Percentiles rank a stretch among this genome's conserved stretches.
Conservation (phyloP, 2,888 invertebrate genomes). For the Rotaria magnacalcarata region DNA sequence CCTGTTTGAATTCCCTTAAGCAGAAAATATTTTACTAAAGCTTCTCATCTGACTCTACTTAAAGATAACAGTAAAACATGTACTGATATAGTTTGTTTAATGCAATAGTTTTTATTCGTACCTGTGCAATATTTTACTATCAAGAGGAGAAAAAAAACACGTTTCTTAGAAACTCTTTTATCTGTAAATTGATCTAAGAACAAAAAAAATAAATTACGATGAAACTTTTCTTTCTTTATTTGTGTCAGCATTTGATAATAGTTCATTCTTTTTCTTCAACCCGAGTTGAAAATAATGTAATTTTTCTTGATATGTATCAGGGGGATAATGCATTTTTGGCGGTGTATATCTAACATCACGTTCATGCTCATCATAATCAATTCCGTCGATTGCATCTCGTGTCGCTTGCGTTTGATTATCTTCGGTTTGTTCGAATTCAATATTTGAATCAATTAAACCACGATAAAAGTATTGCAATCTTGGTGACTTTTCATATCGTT, state of each 20-base stretch:
- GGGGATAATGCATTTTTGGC: background rate
- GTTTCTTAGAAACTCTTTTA: background rate
- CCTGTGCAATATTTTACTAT: no score
- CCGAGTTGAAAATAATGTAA: slow-evolving; percentile 33
- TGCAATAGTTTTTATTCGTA: no score
- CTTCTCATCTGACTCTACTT: no score
- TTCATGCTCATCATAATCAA: slow-evolving; percentile 13
- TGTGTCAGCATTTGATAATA: background rate
- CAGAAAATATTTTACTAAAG: no score
- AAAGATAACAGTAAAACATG: no score
- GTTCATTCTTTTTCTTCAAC: background rate
- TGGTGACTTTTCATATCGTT: background rate
- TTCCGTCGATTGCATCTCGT: background rate
- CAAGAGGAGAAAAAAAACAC: no score
- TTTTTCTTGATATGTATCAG: slow-evolving; percentile 27
- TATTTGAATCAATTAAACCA: slow-evolving; percentile 1
- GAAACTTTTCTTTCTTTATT: background rate
- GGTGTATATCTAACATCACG: slow-evolving; percentile 7
- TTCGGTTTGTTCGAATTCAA: slow-evolving; percentile 14
- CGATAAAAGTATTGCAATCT: slow-evolving; percentile 4
- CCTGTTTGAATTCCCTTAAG: no score
- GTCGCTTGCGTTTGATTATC: background rate
- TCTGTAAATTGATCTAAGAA: background rate
- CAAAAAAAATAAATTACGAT: background rate
- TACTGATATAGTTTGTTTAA: no score